These are phyloP conservation scores for Amphipyra berbera DNA, from an alignment of 2,888 invertebrate genomes.

Conservation along the genomic window DNA sequence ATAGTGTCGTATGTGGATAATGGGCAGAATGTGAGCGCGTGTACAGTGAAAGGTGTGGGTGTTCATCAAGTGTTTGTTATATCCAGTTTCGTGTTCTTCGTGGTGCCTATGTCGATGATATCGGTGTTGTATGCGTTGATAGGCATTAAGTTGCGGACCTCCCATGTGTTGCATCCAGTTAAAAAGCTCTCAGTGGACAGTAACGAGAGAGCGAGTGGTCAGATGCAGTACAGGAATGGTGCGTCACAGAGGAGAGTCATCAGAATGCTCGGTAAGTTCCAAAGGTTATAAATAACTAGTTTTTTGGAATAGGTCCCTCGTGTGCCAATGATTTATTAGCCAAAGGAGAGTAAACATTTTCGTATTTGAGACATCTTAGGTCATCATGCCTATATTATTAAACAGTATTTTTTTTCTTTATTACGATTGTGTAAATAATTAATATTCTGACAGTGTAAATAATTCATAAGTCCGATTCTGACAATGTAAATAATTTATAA, in stretches of 20 bases:
- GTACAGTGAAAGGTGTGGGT: slow-evolving; percentile 90
- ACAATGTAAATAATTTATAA: slow-evolving; percentile 27
- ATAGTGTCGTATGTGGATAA: slow-evolving; percentile 89
- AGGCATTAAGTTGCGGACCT: slow-evolving; percentile 92
- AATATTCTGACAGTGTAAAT: slow-evolving; percentile 4
- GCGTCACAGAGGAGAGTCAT: slow-evolving; percentile 92
- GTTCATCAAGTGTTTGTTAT: slow-evolving; percentile 94
- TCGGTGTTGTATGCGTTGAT: slow-evolving; percentile 94
- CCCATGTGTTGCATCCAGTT: slow-evolving; percentile 90
- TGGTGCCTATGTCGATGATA: slow-evolving; percentile 96
- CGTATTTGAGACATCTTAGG: slow-evolving; percentile 1
- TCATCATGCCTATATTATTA: no score
- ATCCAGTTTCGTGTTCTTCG: slow-evolving; percentile 95
- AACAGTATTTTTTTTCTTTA: no score
- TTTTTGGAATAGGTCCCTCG: no score
- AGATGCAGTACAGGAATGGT: slow-evolving; percentile 87
- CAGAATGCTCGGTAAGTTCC: slow-evolving; percentile 94
- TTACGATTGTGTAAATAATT: no score
- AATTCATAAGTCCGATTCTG: slow-evolving; percentile 1
- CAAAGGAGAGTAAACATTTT: slow-evolving; percentile 7
- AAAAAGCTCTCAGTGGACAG: slow-evolving; percentile 89
- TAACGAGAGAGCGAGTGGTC: slow-evolving; percentile 73
- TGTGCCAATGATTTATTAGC: background rate
- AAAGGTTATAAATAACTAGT: background rate
- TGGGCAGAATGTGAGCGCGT: slow-evolving; percentile 85